Conservation (phyloP, 2,797 vertebrate genomes). For the Antrozous pallidus region DNA sequence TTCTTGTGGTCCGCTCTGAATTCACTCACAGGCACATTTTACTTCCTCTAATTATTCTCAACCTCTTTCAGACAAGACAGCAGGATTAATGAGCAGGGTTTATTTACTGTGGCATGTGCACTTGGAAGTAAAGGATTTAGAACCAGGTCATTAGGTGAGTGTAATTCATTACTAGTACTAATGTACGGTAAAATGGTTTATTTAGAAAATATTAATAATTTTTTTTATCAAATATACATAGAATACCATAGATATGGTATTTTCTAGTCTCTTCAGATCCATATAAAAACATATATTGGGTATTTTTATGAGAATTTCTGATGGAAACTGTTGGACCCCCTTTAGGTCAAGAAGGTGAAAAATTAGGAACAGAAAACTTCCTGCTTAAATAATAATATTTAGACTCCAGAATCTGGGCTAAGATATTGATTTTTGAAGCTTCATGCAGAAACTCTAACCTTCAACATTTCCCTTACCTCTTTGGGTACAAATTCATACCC, state of each 20-base stretch:
- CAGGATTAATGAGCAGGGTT: constrained; percentile 27
- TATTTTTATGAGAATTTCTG: background rate
- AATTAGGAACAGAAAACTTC: background rate
- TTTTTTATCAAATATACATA: background rate
- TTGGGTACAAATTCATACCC: background rate
- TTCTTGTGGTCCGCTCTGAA: background rate
- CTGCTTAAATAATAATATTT: background rate
- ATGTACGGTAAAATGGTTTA: background rate
- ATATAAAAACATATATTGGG: background rate
- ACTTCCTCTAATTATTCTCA: constrained; percentile 26
- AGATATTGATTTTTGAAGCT: background rate
- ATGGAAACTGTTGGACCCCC: background rate
- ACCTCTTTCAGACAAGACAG: background rate
- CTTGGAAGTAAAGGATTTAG: constrained; percentile 22
- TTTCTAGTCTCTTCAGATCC: constrained; percentile 16
- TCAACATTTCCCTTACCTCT: constrained; percentile 16
- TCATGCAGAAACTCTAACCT: background rate
- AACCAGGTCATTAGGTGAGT: background rate
- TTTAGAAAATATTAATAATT: background rate
- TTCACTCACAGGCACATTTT: constrained; percentile 20
- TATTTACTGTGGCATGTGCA: background rate
- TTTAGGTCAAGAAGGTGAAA: background rate
- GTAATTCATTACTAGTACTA: background rate
- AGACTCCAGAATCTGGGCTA: background rate
- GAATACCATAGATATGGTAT: background rate